Conservation (phyloP, 2,113 vertebrate species). For the Psittacula cyanocephala region DNA sequence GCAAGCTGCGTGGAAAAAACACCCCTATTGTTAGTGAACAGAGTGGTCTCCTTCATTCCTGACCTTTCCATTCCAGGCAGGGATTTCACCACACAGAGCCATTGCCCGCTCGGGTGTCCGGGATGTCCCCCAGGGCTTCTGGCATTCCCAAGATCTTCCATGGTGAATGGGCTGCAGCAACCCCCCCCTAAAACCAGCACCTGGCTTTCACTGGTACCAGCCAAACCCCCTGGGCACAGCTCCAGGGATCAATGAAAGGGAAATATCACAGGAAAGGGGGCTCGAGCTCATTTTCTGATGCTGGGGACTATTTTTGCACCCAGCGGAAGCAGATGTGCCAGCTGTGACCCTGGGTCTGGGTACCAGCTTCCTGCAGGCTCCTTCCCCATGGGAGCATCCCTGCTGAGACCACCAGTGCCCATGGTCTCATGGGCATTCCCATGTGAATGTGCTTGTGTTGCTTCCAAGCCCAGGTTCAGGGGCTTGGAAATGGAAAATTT, state of each 20-base stretch:
- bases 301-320: neutral
- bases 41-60: neutral
- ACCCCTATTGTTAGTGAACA: neutral
- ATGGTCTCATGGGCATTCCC: too few species aligned
- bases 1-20: neutral
- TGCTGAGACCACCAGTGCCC: neutral
- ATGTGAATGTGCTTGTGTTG: neutral
- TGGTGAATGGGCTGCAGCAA: neutral
- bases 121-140: neutral
- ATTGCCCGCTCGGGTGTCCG: rapidly evolving
- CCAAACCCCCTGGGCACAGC: neutral
- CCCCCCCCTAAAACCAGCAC: neutral
- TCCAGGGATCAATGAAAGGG: neutral
- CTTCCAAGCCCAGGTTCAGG: neutral
- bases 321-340: neutral
- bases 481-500: neutral
- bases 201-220: neutral
- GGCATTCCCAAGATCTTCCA: neutral
- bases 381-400: neutral
- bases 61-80: neutral
- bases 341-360: neutral
- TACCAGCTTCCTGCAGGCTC: neutral
- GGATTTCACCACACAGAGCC: neutral
- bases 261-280: neutral
- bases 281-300: neutral